Evolutionary conservation across 1,140 invertebrate genomes (phyloP), one percentile per base, ranked within the genome.

Genomic region (Medauroidea extradentata): DNA sequence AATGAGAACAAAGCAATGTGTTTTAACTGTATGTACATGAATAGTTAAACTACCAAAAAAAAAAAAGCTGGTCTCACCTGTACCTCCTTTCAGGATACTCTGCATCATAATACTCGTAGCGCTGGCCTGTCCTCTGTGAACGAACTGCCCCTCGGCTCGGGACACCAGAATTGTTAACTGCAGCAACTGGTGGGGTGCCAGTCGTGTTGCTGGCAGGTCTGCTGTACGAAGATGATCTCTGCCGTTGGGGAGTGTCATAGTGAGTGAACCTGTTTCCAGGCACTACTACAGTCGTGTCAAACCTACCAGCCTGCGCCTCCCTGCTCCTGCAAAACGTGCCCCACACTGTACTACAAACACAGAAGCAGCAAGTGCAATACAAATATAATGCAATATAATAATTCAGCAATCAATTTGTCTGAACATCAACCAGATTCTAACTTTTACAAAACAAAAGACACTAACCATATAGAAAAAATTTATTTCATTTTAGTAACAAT

Each of bases 261-360:
- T 75, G 69, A 19, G 74, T 73, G 49, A 77, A 77, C 42, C 76
- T 68, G 54, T 70, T 71, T n/a, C 73, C 71, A 5, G 75, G 63
- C 19, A 77, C 73, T 18, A 74, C 69, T 25, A 76, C 71, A 52
- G 73, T 70, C 18, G 72, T 72, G 41, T 73, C 73, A 53, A 76
- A 76, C 58, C 64, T 73, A 23, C 73, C 65, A 51, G 75, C 75
- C 63, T 27, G 46, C 49, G 59, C 61, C 76, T 69, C 59, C 73
- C 78, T 61, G 46, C 76, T 18, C 71, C 71, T 46, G 42, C 21
- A n/a, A 25, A 16, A 7, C 5, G 27, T 7, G 9, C 48, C 23
- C n/a, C 24, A 3, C 3, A 13, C 43, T 16, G 29, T 34, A n/a
- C n/a, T n/a, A n/a, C n/a, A n/a, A n/a, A n/a, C n/a, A n/a, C n/a